A percentile compares a stretch with the other conserved stretches of the same genome.
Evolutionary conservation across 2,888 invertebrate species (phyloP).

Genomic region (Noctua janthina): DNA sequence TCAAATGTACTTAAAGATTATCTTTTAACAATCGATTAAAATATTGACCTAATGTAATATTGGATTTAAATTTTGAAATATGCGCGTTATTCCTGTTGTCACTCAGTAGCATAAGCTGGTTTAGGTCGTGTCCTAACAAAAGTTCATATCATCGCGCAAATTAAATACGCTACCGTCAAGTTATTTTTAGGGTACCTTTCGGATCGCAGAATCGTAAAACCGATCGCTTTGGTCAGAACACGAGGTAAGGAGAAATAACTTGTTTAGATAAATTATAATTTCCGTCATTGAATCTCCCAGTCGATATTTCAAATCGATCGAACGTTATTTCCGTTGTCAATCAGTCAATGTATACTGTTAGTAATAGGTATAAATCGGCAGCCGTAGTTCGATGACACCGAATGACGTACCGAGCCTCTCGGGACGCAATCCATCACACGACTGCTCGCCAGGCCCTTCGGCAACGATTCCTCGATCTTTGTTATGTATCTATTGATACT

Average conservation of each 20-base stretch:
- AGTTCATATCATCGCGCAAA: neutral
- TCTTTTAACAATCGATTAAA: neutral
- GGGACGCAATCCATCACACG: slow-evolving; percentile 77
- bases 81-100: neutral
- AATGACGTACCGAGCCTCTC: slow-evolving; percentile 72
- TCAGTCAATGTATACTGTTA: slow-evolving; percentile 29
- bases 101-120: neutral
- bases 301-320: neutral
- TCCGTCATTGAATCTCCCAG: neutral
- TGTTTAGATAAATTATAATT: neutral
- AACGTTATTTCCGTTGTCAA: slow-evolving; percentile 23
- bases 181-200: neutral
- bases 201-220: neutral
- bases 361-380: slow-evolving; percentile 67
- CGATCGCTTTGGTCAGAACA: neutral
- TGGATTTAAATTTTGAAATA: neutral
- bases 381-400: slow-evolving; percentile 73
- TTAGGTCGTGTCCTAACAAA: neutral
- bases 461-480: slow-evolving; percentile 73
- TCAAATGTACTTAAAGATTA: neutral
- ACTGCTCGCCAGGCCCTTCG: slow-evolving; percentile 70
- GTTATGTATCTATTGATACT: slow-evolving; percentile 71
- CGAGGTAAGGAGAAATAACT: neutral
- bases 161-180: neutral
- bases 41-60: neutral